Conservation (phyloP, 2,113 vertebrate species). For the Meleagris gallopavo region DNA sequence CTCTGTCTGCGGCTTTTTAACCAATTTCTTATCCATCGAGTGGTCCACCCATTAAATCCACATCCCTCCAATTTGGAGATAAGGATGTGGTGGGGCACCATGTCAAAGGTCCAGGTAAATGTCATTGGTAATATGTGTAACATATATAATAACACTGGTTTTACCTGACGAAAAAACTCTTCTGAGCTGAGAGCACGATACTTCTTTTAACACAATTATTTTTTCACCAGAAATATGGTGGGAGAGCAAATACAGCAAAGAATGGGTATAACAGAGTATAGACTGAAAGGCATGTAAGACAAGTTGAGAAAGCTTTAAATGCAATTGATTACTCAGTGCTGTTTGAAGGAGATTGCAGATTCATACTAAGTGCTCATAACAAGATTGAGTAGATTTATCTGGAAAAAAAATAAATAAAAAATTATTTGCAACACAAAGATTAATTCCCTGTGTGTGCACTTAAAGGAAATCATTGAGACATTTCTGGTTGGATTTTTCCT, state of each 20-base stretch:
- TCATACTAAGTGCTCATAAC: not conserved
- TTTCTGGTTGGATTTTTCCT: not conserved
- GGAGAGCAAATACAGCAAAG: not conserved
- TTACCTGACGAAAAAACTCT: not conserved
- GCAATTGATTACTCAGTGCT: not conserved
- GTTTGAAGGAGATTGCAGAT: not conserved
- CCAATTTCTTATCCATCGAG: no score
- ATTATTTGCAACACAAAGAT: not conserved
- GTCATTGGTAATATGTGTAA: no score
- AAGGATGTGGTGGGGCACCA: no score
- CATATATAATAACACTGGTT: not conserved
- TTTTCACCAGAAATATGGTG: not conserved
- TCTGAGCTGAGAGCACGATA: not conserved
- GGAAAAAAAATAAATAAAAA: not conserved
- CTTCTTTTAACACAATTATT: conserved; percentile 35
- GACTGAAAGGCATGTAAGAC: not conserved
- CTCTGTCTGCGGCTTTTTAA: no score
- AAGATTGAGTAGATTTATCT: not conserved
- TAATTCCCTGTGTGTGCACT: not conserved
- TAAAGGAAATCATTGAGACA: not conserved
- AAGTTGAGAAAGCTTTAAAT: not conserved
- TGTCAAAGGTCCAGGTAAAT: no score
- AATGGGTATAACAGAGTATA: not conserved
- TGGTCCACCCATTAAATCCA: no score
- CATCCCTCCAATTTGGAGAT: no score